Evolutionary conservation across 2,888 invertebrate genomes (phyloP), one percentile per base, ranked within the genome.

Genomic region (Lamellibrachia satsuma): DNA sequence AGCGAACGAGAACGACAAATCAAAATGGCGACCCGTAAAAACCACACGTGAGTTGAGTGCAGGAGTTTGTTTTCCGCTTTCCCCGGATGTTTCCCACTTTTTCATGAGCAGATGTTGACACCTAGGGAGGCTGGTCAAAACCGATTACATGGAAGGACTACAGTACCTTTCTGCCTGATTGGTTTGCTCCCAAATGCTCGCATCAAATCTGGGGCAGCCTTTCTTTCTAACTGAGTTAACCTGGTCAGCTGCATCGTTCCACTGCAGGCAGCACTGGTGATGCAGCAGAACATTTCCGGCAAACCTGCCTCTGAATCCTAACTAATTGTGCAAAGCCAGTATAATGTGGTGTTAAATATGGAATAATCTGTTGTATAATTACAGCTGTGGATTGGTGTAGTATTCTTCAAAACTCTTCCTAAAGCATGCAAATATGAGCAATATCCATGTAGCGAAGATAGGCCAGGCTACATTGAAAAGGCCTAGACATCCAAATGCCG

Each of bases 201-300:
- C 2, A n/a, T 75, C 75, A 22, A n/a, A 75, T n/a, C 75, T 75
- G 22, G 75, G n/a, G n/a, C 75, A 75, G 75, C 22, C 75, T 75
- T 75, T 75, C 75, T 75, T 75, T 75, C 75, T n/a, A 75, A 75
- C 75, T 75, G 75, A 75, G 75, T 75, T 75, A 75, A 75, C 75
- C 2, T 15, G 6, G 6, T 75, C 15, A 75, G 75, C n/a, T 75
- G 75, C 15, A 75, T 75, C 22, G 75, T n/a, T 75, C 3, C n/a
- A 22, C 75, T 15, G 22, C 22, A n/a, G n/a, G 75, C 15, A 75
- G 6, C 75, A 75, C 22, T 22, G 22, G 22, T 22, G 75, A 75
- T 75, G 75, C n/a, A n/a, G 75, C 57, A 57, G 22, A 2, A 7
- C 15, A 15, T 57, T 57, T 57, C 15, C 15, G 7, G 11, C 57